Conservation (phyloP, 1,140 invertebrate genomes). For the Atta texana region DNA sequence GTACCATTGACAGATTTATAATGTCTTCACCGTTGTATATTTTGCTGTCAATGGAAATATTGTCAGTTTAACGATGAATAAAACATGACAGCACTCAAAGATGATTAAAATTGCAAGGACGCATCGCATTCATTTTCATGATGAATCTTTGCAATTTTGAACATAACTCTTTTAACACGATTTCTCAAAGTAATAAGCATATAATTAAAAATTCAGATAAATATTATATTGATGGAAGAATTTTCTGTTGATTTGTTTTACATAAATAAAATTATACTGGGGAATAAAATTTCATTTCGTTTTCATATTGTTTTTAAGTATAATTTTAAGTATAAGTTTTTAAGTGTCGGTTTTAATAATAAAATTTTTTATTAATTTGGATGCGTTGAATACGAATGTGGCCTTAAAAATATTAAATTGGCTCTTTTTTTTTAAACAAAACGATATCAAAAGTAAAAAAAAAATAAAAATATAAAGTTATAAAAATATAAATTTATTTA, state of each 20-base stretch:
- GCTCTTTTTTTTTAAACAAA: too few relatives aligned
- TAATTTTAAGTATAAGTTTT: too few relatives aligned
- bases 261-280: too few relatives aligned
- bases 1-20: conserved; percentile 34
- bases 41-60: conserved; percentile 35
- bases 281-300: too few relatives aligned
- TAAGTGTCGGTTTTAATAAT: too few relatives aligned
- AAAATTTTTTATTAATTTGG: too few relatives aligned
- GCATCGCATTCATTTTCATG: not conserved
- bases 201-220: not conserved
- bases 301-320: too few relatives aligned
- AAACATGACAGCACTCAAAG: not conserved
- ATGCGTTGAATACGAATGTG: too few relatives aligned
- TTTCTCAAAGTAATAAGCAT: not conserved
- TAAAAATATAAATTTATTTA: too few relatives aligned
- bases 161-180: not conserved
- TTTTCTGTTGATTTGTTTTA: not conserved
- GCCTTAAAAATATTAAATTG: too few relatives aligned
- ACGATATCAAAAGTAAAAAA: too few relatives aligned
- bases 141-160: not conserved
- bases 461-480: too few relatives aligned
- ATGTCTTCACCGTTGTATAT: not conserved
- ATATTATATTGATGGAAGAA: not conserved
- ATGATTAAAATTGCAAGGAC: conserved; percentile 24
- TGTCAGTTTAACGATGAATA: conserved; percentile 30